Percentiles rank a stretch among this genome's conserved stretches.
phyloP scores from a whole-genome alignment of 2,888 invertebrate species.

The Scaptomyza flava region DNA sequence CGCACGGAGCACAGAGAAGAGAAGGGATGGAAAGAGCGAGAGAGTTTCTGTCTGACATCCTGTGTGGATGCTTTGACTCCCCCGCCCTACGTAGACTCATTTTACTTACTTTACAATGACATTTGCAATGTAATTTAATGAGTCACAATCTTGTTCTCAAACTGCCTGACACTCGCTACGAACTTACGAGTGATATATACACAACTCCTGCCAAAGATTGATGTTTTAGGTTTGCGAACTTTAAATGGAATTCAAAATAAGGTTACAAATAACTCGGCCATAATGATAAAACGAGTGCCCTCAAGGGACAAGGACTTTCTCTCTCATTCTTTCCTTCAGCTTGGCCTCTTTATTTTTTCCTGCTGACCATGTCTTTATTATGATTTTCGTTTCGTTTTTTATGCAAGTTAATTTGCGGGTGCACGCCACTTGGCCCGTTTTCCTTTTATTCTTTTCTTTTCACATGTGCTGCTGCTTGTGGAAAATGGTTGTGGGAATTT shows the following conservation, averaged over 20 bases:
- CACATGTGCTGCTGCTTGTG: constrained; percentile 41
- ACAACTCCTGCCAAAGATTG: constrained; percentile 59
- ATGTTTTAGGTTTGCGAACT: constrained; percentile 66
- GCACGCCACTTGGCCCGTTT: constrained; percentile 53
- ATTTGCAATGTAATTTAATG: constrained; percentile 81
- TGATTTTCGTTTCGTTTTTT: constrained; percentile 43
- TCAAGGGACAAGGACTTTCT: constrained; percentile 1
- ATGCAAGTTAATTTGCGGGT: constrained; percentile 68
- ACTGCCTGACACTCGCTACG: constrained; percentile 77
- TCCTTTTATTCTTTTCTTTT: neutral
- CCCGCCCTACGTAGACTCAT: constrained; percentile 34
- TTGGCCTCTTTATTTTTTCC: constrained; percentile 11
- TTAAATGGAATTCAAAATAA: constrained; percentile 72
- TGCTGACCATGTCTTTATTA: constrained; percentile 79
- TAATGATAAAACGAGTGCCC: constrained; percentile 43
- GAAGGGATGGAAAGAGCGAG: neutral
- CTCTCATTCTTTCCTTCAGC: neutral
- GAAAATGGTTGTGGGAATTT: constrained; percentile 64
- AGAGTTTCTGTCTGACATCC: constrained; percentile 35
- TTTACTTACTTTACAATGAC: constrained; percentile 80
- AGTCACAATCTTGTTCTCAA: constrained; percentile 77
- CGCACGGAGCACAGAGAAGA: constrained; percentile 26
- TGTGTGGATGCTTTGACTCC: neutral
- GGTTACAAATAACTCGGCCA: constrained; percentile 54
- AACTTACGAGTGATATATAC: constrained; percentile 3